These are phyloP conservation scores for Tachysurus fulvidraco DNA, from an alignment of 2,113 vertebrate species.

Conservation along the genomic window DNA sequence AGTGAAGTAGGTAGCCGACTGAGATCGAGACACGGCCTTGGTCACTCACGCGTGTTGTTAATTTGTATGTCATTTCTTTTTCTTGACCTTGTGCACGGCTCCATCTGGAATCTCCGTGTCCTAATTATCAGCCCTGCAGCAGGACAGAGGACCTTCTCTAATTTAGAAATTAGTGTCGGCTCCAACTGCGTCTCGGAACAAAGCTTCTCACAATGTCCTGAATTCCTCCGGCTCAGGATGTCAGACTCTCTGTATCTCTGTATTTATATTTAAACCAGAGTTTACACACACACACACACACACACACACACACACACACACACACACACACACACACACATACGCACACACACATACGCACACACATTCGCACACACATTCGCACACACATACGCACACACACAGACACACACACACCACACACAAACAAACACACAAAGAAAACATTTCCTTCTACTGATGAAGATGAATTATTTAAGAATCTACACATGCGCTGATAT, in stretches of 20 bases:
- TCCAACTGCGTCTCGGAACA: conserved; percentile 39
- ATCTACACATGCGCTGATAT: too few species aligned
- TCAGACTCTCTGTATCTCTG: background rate
- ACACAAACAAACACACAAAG: too few species aligned
- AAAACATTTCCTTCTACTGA: too few species aligned
- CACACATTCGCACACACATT: too few species aligned
- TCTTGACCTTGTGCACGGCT: conserved; percentile 53
- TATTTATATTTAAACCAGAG: background rate
- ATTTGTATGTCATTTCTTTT: conserved; percentile 45
- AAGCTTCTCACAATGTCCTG: background rate
- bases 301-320: too few species aligned
- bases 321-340: too few species aligned
- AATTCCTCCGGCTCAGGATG: background rate
- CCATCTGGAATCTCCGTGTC: conserved; percentile 63
- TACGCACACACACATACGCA: too few species aligned
- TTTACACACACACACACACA: too few species aligned
- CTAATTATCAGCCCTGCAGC: conserved; percentile 66
- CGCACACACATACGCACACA: too few species aligned
- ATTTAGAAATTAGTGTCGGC: conserved; percentile 66
- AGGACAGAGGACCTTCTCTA: conserved; percentile 53
- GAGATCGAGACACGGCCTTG: background rate
- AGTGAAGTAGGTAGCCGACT: background rate
- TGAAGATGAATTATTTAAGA: too few species aligned
- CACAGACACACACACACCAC: too few species aligned
- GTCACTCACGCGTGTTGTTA: background rate